Base-by-base conservation (phyloP, 2,888 invertebrate species). In the Choristoneura rosaceana region DNA sequence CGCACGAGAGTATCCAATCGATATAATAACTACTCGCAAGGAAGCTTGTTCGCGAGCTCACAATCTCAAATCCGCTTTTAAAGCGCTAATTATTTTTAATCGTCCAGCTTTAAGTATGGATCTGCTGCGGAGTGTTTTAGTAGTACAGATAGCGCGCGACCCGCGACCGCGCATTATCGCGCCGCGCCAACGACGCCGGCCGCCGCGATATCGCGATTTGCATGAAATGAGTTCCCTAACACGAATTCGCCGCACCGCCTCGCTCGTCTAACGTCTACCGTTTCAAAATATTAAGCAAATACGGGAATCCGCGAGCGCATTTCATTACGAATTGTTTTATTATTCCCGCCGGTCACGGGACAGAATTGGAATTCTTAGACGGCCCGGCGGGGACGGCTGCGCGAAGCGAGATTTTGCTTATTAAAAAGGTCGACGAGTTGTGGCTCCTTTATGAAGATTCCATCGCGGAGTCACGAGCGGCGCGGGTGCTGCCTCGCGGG, bases 1-100 rank as follows among this genome's bases (percentile, higher is more conserved):
- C 50, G 58, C 62, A 45, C 47, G 47, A 52, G 14, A 38, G 64
- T 50, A 69, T 67, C 71, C 33, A 66, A 73, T 73, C 68, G 50
- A 73, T 73, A 64, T 73, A 73, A 73, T 64, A 69, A 69, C 73
- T 69, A 60, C 38, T 64, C 25, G 59, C 63, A 38, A 47, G 33
- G 45, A 12, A 17, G 41, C 52, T 43, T 62, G 62, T 76, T 78
- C 75, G 80, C 82, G 81, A 77, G 79, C 79, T 69, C 80, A 75
- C 80, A 76, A 81, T 84, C 80, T 80, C 79, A 81, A 83, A 82
- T 80, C 83, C 83, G 84, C 82, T 78, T 84, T 77, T 80, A 81
- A 82, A 83, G 80, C 78, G 84, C 86, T 90, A 88, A 91, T 91
- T 89, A 91, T 90, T 88, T 91, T 90, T 87, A 90, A 90, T 86